Evolutionary conservation across 2,797 vertebrate genomes (phyloP).

Genomic region (Oophaga sylvatica): DNA sequence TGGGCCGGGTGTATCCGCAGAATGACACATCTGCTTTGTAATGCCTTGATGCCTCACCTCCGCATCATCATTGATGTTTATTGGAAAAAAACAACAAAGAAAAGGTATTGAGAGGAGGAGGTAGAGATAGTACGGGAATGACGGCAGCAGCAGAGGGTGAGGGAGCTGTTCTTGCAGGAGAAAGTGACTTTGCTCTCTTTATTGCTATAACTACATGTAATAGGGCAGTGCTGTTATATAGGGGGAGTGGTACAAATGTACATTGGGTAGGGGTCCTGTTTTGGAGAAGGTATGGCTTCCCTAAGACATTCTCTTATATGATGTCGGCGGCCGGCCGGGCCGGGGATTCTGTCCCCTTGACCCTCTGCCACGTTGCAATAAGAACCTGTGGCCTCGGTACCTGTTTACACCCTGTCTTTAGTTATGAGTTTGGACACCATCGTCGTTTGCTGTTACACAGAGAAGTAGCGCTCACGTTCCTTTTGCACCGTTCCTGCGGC

Average conservation of each 20-base stretch:
- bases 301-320: not conserved
- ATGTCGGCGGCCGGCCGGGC: not conserved
- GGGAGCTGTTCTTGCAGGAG: not conserved
- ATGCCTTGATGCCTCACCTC: too few species aligned
- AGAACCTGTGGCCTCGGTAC: not conserved
- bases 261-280: not conserved
- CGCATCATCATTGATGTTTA: too few species aligned
- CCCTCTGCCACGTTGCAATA: slow-evolving; percentile 16
- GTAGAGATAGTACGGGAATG: not conserved
- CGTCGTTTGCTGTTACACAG: not conserved
- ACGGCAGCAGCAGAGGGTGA: not conserved
- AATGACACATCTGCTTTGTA: too few species aligned
- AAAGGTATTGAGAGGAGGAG: not conserved
- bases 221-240: too few species aligned
- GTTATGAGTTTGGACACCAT: not conserved
- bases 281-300: slow-evolving; percentile 13
- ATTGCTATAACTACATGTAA: too few species aligned
- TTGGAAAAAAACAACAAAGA: too few species aligned
- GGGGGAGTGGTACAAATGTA: too few species aligned
- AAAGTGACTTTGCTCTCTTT: too few species aligned
- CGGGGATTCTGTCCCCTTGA: not conserved
- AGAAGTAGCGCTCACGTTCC: slow-evolving; percentile 8
- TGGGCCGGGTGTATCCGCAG: too few species aligned
- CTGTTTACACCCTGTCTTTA: slow-evolving; percentile 30
- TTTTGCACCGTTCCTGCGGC: not conserved